Evolutionary conservation across 2,797 vertebrate genomes (phyloP), one percentile per base, ranked within the genome.

Genomic region (Falco cherrug): DNA sequence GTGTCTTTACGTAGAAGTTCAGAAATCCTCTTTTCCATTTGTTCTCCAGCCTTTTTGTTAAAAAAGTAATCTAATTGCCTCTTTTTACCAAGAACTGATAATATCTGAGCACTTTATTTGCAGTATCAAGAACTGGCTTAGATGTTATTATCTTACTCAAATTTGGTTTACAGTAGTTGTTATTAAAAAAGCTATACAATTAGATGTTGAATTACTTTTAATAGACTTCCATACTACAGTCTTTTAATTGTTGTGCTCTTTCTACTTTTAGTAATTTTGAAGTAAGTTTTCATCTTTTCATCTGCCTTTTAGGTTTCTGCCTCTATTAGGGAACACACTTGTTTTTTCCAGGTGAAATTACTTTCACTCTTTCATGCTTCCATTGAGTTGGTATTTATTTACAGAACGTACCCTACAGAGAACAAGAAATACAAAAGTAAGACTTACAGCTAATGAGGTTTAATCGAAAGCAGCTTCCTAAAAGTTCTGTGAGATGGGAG

Each of bases 181-280:
- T 87, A 80, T 68, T 83, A 54, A 69, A 26, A 91, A 96, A 41
- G 29, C 3, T n/a, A 57, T 73, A 35, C 65, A 88, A 83, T 95
- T 88, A 87, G 68, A 84, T 43, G 71, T 24, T 81, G 39, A 88
- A 83, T 91, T 95, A 61, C 63, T 93, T 95, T 95, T 68, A 95
- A 84, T 57, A 74, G 16, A 11, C 57, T 89, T 68, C 59, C 17
- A 50, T 79, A 7, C 33, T 71, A 28, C n/a, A 31, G 8, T 6
- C 22, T 71, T 96, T 93, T 92, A 71, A 83, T n/a, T 54, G 16
- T 60, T 85, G 24, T 28, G 8, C 21, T 94, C 16, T 71, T 67
- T 84, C 39, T 71, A 71, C 10, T 81, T n/a, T 61, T 51, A 33
- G 25, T 39, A 89, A 84, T 91, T 94, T 71, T 86, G 6, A 54